Evolutionary conservation across 2,113 vertebrate species (phyloP).

Genomic region (Siniperca knerii): DNA sequence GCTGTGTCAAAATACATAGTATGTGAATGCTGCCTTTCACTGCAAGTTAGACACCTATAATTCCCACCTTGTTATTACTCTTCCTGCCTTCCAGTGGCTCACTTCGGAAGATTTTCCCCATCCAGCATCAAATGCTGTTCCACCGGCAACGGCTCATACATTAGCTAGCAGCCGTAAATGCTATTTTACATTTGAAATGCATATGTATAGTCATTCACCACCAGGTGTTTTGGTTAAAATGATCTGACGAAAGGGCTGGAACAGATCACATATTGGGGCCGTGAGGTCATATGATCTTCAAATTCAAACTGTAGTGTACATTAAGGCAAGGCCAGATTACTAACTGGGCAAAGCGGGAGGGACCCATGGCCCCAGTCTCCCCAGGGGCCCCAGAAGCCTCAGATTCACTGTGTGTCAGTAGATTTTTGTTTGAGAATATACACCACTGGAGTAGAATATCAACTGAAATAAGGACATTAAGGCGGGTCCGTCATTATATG

Average conservation of each 20-base stretch:
- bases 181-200: not conserved
- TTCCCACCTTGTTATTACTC: conserved; percentile 3
- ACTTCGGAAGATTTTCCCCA: not conserved
- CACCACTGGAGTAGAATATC: not conserved
- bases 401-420: not conserved
- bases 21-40: conserved; percentile 51
- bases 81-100: not conserved
- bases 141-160: not conserved
- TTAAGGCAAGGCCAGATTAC: not conserved
- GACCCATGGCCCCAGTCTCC: not conserved
- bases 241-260: not conserved
- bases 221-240: not conserved
- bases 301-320: not conserved
- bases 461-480: not conserved
- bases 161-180: not conserved
- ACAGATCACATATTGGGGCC: not conserved
- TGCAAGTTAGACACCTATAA: not conserved
- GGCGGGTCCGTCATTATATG: not conserved
- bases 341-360: not conserved
- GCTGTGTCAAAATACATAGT: conserved; percentile 12
- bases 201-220: not conserved
- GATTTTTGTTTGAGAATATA: not conserved
- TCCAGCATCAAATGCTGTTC: not conserved
- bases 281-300: not conserved
- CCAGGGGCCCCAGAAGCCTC: not conserved